Evolutionary conservation across 2,113 vertebrate genomes (phyloP).

Genomic region (Amazona vittata): DNA sequence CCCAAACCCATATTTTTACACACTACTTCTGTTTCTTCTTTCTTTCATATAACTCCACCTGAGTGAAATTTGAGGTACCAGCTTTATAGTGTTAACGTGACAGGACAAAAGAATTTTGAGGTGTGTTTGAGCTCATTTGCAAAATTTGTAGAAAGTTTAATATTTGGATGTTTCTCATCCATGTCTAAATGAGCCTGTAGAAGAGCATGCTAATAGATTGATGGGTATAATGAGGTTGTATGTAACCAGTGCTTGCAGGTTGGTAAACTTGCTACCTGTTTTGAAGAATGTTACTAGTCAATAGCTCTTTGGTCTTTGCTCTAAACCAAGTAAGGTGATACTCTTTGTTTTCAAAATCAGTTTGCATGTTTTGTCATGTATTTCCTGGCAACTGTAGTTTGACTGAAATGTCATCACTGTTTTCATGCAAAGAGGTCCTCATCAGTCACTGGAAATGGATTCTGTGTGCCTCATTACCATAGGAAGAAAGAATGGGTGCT

Average conservation of each 20-base stretch:
- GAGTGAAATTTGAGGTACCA: neutral
- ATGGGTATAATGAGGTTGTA: neutral
- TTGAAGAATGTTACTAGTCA: neutral
- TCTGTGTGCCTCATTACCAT: accelerated
- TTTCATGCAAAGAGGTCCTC: neutral
- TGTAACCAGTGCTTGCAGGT: accelerated
- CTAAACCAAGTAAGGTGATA: neutral
- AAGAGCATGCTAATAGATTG: neutral
- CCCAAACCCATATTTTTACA: neutral
- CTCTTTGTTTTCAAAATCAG: neutral
- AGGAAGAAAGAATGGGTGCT: neutral
- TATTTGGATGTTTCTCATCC: neutral
- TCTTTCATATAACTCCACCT: neutral
- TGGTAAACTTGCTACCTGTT: neutral
- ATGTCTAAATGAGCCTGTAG: neutral
- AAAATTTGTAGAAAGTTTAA: neutral
- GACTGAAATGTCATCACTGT: neutral
- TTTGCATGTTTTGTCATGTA: neutral
- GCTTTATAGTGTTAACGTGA: neutral
- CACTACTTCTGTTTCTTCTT: neutral
- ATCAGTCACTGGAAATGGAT: neutral
- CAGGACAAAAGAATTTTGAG: neutral
- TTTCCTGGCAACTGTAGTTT: neutral
- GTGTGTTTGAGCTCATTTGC: neutral
- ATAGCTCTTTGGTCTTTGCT: neutral